Conservation (phyloP, 2,797 vertebrate species). For the Dryobates pubescens region DNA sequence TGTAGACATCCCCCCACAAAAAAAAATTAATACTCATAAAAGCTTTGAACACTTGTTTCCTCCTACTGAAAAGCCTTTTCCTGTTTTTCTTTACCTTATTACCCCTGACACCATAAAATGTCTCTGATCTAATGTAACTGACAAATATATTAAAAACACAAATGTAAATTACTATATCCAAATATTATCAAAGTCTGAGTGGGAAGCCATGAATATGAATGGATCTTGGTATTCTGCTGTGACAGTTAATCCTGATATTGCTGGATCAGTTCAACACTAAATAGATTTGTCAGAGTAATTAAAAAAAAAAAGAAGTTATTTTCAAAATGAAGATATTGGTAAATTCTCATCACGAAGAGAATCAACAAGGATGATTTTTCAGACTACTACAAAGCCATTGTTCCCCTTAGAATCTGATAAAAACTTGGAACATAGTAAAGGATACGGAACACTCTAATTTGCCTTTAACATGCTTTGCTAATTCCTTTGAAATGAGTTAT, state of each 20-base stretch:
- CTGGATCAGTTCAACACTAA: not conserved
- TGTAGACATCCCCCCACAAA: not conserved
- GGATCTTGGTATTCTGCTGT: not conserved
- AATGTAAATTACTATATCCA: not conserved
- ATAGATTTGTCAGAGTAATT: not conserved
- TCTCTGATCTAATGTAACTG: not conserved
- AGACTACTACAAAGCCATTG: constrained; percentile 7
- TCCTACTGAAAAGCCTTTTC: not conserved
- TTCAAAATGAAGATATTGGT: not conserved
- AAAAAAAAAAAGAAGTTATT: not conserved
- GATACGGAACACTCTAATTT: constrained; percentile 29
- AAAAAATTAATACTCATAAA: not conserved
- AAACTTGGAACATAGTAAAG: constrained; percentile 6
- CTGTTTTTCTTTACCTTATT: not conserved
- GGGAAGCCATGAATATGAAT: not conserved
- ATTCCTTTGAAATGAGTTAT: constrained; percentile 61
- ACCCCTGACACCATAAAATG: not conserved
- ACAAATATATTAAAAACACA: not conserved
- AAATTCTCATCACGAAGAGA: not conserved
- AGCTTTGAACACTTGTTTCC: not conserved
- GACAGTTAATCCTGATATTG: not conserved
- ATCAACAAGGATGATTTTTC: constrained; percentile 1
- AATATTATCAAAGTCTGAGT: not conserved
- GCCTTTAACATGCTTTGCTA: constrained; percentile 44
- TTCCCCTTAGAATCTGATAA: not conserved